Conservation (phyloP, 1,140 invertebrate genomes). For the Drosophila tani region DNA sequence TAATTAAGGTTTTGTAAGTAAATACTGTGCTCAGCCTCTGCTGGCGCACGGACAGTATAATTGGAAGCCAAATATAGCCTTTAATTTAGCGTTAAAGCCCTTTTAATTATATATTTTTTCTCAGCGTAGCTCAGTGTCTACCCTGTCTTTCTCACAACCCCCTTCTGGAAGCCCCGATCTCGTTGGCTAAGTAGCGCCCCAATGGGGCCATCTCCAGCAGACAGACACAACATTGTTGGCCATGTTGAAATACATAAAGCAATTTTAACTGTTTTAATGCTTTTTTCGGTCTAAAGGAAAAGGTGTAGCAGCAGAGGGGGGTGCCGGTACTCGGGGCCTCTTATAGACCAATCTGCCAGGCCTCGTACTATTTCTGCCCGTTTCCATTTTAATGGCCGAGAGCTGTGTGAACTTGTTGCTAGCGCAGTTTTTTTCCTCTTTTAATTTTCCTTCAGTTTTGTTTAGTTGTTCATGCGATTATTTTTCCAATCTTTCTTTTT, state of each 20-base stretch:
- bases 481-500: conserved; percentile 56
- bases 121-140: background rate
- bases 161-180: conserved; percentile 10
- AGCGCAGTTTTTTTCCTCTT: conserved; percentile 19
- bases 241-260: conserved; percentile 81
- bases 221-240: conserved; percentile 43
- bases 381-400: conserved; percentile 56
- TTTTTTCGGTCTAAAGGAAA: conserved; percentile 30
- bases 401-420: conserved; percentile 71
- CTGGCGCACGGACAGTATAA: too few species aligned
- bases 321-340: background rate
- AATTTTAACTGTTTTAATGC: conserved; percentile 80
- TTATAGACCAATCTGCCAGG: conserved; percentile 9
- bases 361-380: conserved; percentile 33
- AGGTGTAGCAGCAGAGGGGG: background rate
- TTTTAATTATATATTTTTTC: background rate
- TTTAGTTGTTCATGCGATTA: conserved; percentile 72
- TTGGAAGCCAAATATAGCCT: too few species aligned
- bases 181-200: conserved; percentile 62
- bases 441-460: conserved; percentile 23
- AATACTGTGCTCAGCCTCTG: too few species aligned
- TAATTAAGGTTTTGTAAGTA: too few species aligned
- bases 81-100: too few species aligned
- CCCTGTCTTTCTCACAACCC: background rate
- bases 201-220: conserved; percentile 51